Base-by-base conservation (phyloP, 1,140 invertebrate species). In the Wasmannia auropunctata region DNA sequence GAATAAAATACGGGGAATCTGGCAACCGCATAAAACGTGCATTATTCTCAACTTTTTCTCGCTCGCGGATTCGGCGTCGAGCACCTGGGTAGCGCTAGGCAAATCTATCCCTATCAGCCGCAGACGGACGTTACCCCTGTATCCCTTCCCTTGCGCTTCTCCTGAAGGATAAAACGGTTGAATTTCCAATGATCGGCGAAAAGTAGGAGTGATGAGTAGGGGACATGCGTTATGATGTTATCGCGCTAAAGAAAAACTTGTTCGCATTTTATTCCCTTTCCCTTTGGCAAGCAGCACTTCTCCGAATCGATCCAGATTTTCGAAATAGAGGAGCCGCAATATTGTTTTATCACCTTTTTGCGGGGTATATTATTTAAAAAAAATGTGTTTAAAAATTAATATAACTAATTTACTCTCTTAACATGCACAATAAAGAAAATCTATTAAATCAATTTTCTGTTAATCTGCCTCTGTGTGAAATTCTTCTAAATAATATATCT, bases 21-120 rank as follows among this genome's bases (percentile, higher is more conserved):
- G 80, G 49, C 60, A 31, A 51, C 81, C 70, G 90, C 76, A 89
- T 91, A 89, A 89, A 91, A 89, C 79, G 63, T 56, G 72, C 90
- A 91, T 91, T 89, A 91, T 81, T 91, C 90, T 91, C 85, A 76
- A 83, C 63, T 91, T 91, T 87, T 89, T 89, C 80, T 46, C 51
- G 37, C 49, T 31, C 85, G 49, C 56, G 62, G 46, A 87, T 74
- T 85, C 62, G 60, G 40, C n/a, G 37, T 51, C 46, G 63, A 62
- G 25, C 14, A 83, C 11, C 60, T 69, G 49, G 34, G 54, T 70
- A 79, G 54, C 70, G 76, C 85, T 85, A 86, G 81, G 90, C 90
- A 89, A 91, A 91, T 91, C 87, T 86, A 80, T 91, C 56, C 86
- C 90, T 83, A 91, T 91, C 90, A 89, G 69, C 56, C 43, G 76